Evolutionary conservation across 2,113 vertebrate genomes (phyloP), one percentile per base, ranked within the genome.

Genomic region (Spea multiplicata): DNA sequence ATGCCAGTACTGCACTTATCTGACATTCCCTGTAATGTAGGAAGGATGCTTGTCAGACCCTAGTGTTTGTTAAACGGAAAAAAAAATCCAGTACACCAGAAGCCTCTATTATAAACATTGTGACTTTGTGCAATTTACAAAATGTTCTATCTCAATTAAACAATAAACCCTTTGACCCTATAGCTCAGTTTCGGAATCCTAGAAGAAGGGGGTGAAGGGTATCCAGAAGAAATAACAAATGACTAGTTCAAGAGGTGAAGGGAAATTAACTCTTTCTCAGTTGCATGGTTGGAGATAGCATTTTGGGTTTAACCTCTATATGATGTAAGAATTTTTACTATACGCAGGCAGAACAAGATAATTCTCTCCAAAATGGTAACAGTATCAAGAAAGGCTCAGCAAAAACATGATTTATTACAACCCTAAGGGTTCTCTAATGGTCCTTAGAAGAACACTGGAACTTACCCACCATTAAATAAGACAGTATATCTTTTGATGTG

Each of bases 121-220:
- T 91, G 91, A 93, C 91, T 92, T 90, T 76, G 83, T 91, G 88
- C 89, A 92, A 92, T 92, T 93, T 93, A 91, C 90, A 93, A 92
- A 94, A 94, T 92, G 91, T 93, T 93, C 92, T 92, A 91, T 91
- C 91, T 93, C 90, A 91, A 93, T 93, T 93, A 93, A 93, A 92
- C 89, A 92, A 92, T 92, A 91, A 93, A 93, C 90, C 91, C 86
- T 87, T 92, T 90, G 90, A 92, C 89, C 85, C 83, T 83, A 59
- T 84, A 89, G 88, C 90, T 88, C 84, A 83, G 88, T 91, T 91
- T 89, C 81, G 85, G 87, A 88, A 88, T 90, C 86, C 86, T 90
- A 88, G 10, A 55, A 14, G 88, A 86, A 89, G 88, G 90, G 89
- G 88, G 89, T 87, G 89, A 88, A 90, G 88, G 85, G 90, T 30